A percentile compares a stretch with the other conserved stretches of the same genome.
Evolutionary conservation across 2,113 vertebrate species (phyloP).

Genomic region (Mesoclemmys tuberculata): DNA sequence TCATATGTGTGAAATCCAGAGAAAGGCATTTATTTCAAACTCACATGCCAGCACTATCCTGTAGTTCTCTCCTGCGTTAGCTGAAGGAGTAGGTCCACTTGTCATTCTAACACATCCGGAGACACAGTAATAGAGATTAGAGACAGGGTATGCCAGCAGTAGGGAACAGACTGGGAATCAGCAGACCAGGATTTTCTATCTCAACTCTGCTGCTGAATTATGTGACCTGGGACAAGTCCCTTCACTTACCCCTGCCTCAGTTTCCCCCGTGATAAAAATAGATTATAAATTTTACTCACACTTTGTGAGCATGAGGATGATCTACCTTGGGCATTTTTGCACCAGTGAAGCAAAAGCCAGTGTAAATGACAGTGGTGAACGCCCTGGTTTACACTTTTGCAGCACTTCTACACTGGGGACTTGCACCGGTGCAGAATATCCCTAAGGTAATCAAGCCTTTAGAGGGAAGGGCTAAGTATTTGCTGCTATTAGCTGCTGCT

Average conservation of each 20-base stretch:
- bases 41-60: too few relatives aligned
- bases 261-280: neutral
- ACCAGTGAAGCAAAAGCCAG: neutral
- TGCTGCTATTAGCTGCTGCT: too few relatives aligned
- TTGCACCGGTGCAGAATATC: neutral
- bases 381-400: neutral
- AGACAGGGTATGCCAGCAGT: neutral
- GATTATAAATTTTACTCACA: neutral
- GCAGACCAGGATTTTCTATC: neutral
- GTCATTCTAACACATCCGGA: too few relatives aligned
- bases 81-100: too few relatives aligned
- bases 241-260: neutral
- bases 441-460: neutral
- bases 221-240: neutral
- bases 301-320: neutral
- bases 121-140: neutral
- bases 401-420: neutral
- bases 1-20: too few relatives aligned
- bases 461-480: neutral
- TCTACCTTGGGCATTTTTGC: neutral
- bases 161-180: neutral
- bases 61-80: too few relatives aligned
- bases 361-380: fast-evolving
- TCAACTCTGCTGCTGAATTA: neutral
- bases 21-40: too few relatives aligned